Evolutionary conservation across 1,140 invertebrate genomes (phyloP), one percentile per base, ranked within the genome.

Genomic region (Drosophila littoralis): DNA sequence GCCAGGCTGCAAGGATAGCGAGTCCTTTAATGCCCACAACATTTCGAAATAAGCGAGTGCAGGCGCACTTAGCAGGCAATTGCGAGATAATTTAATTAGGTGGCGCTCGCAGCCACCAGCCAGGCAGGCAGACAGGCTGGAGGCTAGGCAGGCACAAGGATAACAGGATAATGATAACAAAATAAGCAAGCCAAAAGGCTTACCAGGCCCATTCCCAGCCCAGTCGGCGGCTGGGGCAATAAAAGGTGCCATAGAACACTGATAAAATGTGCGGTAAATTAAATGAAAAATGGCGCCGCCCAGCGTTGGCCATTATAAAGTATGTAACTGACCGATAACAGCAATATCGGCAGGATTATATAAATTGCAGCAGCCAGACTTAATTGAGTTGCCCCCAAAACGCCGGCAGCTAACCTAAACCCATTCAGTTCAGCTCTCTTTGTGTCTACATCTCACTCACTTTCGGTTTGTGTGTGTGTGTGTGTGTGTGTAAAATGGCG

Each of bases 81-180:
- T 90, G 84, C 70, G 67, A 75, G 70, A 88, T 88, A 88, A 88
- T 88, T 88, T 88, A 88, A 88, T 88, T 88, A 88, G 68, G 77
- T 77, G 67, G 45, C 81, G 57, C 74, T 74, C 9, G 42, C 63
- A 67, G 38, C 9, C 32, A 45, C 7, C 35, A 55, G 45, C 28
- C 51, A 50, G 32, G 36, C 46, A 50, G 40, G 12, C 46, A 35
- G 55, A 10, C 66, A 43, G 35, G 43, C 60, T 33, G 42, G 57
- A 40, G 55, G 48, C 46, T 54, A n/a, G 12, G 40, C 52, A 13
- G 43, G 50, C 55, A 54, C 57, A 75, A 77, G 79, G 76, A 88
- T 89, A 88, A 89, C 83, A 80, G 83, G 84, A 88, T 88, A 89
- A 88, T 88, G 79, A 83, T 88, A 88, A 83, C 84, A 70, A 77